Evolutionary conservation across 2,797 vertebrate species (phyloP).

Genomic region (Malacoctenus gilli): DNA sequence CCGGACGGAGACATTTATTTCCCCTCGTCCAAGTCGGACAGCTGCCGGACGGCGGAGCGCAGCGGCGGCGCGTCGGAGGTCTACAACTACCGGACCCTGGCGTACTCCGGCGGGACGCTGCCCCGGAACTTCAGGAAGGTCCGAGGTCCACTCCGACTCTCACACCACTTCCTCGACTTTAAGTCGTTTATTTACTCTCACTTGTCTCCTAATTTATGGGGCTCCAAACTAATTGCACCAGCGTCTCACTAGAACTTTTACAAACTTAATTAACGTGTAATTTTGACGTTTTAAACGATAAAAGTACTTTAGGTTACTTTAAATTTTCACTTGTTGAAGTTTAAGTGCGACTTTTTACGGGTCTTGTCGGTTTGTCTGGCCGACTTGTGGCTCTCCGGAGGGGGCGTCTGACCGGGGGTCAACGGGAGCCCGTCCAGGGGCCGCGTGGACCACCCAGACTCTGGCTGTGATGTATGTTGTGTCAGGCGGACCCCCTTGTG

Average conservation of each 20-base stretch:
- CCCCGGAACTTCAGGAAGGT: conserved; percentile 89
- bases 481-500: too few relatives aligned
- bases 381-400: background rate
- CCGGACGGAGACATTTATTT: conserved; percentile 80
- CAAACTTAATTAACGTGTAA: too few relatives aligned
- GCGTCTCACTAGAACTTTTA: too few relatives aligned
- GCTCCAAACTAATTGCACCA: too few relatives aligned
- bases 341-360: background rate
- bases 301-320: too few relatives aligned
- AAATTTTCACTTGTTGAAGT: too few relatives aligned
- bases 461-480: background rate
- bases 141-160: background rate
- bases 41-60: conserved; percentile 77
- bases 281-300: too few relatives aligned
- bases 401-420: conserved; percentile 8
- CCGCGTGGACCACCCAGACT: conserved; percentile 48
- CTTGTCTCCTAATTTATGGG: too few relatives aligned
- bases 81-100: conserved; percentile 87
- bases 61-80: conserved; percentile 67
- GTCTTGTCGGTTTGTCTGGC: background rate
- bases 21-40: conserved; percentile 85
- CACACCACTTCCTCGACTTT: too few relatives aligned
- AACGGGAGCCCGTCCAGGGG: conserved; percentile 19
- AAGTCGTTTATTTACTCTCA: too few relatives aligned
- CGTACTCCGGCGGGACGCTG: conserved; percentile 92